Evolutionary conservation across 2,113 vertebrate genomes (phyloP).

Genomic region (Lucifuga dentata): DNA sequence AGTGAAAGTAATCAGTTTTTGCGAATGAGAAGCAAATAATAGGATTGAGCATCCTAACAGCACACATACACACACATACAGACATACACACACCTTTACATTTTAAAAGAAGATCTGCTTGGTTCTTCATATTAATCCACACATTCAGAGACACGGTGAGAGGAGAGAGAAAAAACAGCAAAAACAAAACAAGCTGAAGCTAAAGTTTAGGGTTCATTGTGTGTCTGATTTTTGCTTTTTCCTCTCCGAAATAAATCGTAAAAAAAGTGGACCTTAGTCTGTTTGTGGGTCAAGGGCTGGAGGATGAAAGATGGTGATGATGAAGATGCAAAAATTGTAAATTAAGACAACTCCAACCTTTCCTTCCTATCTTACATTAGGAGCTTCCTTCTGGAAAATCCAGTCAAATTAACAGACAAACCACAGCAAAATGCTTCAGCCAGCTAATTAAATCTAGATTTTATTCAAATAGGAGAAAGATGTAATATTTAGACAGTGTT

Average conservation of each 20-base stretch:
- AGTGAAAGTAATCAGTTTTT: conserved; percentile 53
- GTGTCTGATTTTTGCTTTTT: not conserved
- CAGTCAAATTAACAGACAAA: conserved; percentile 1
- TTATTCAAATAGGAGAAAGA: not conserved
- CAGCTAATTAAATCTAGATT: conserved; percentile 9
- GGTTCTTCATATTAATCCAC: not conserved
- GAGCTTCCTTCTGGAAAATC: conserved; percentile 14
- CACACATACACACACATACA: conserved; percentile 5
- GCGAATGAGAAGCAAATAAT: conserved; percentile 58
- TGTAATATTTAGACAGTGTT: conserved; percentile 2
- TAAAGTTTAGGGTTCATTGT: not conserved
- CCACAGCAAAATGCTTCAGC: not conserved
- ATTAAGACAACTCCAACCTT: conserved; percentile 18
- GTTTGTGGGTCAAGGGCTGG: conserved; percentile 15
- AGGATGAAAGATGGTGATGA: not conserved
- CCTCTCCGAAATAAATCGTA: conserved; percentile 1
- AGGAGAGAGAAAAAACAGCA: not conserved
- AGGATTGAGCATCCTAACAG: conserved; percentile 50
- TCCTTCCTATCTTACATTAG: conserved; percentile 5
- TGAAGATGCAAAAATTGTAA: conserved; percentile 4
- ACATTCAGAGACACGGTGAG: not conserved
- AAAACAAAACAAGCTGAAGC: not conserved
- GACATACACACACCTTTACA: conserved; percentile 9
- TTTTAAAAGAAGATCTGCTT: conserved; percentile 22
- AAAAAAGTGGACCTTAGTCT: not conserved